These are phyloP conservation scores for Tipula lateralis DNA, from an alignment of 2,888 invertebrate genomes.

Conservation along the genomic window DNA sequence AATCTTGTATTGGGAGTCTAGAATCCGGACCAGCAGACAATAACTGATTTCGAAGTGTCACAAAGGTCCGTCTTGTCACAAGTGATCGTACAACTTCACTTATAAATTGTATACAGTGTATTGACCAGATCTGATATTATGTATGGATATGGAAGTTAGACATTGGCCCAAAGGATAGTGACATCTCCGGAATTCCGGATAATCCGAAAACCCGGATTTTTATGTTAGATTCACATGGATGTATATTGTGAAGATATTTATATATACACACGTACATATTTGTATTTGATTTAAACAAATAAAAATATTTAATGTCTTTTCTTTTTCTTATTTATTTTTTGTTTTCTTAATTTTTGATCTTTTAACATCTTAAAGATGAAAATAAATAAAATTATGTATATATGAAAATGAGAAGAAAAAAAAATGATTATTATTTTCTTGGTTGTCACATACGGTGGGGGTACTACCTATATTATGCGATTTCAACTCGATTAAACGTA, in stretches of 20 bases:
- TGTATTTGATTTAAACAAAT: neutral
- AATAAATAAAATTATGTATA: neutral
- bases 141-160: no score
- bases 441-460: conserved; percentile 14
- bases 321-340: neutral
- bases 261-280: neutral
- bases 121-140: no score
- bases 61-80: no score
- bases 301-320: neutral
- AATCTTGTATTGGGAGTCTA: no score
- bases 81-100: no score
- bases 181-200: no score
- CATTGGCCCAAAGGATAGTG: no score
- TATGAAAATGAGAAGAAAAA: conserved; percentile 3
- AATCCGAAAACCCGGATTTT: no score
- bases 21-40: no score
- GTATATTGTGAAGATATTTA: neutral
- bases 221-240: no score
- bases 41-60: no score
- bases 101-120: no score
- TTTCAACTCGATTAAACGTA: neutral
- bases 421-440: neutral
- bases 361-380: neutral
- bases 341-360: neutral
- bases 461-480: conserved; percentile 27